Evolutionary conservation across 2,113 vertebrate genomes (phyloP).

Genomic region (Larimichthys crocea): DNA sequence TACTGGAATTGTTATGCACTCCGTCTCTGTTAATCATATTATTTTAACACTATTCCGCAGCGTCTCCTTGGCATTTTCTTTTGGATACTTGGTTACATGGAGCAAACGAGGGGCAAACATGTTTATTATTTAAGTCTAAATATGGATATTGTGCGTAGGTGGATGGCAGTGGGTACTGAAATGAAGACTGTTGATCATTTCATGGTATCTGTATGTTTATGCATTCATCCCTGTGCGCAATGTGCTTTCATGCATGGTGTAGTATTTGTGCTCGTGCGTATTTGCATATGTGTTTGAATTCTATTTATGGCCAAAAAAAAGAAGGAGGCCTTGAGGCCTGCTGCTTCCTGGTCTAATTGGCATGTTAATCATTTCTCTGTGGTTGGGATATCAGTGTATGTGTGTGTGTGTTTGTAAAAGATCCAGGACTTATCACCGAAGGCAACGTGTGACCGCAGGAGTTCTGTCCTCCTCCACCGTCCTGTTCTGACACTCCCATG

Average conservation of each 20-base stretch:
- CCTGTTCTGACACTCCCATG: conserved; percentile 41
- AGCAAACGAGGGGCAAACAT: conserved; percentile 17
- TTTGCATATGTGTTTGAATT: conserved; percentile 42
- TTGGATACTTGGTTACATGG: not conserved
- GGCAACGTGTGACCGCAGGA: conserved; percentile 57
- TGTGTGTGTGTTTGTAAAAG: conserved; percentile 38
- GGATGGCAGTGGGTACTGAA: conserved; percentile 32
- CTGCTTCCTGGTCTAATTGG: conserved; percentile 76
- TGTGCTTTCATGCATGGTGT: conserved; percentile 52
- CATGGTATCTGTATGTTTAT: conserved; percentile 51
- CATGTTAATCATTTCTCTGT: conserved; percentile 71
- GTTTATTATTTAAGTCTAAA: conserved; percentile 39
- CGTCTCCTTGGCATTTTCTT: not conserved
- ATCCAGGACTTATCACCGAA: conserved; percentile 68
- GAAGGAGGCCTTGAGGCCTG: conserved; percentile 42
- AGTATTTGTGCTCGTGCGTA: not conserved
- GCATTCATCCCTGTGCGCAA: conserved; percentile 47
- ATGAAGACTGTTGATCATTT: conserved; percentile 48
- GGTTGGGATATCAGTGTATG: conserved; percentile 61
- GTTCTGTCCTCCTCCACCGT: conserved; percentile 53
- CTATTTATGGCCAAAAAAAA: conserved; percentile 42
- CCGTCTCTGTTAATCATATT: not conserved
- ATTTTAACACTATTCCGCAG: not conserved
- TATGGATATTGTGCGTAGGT: conserved; percentile 42
- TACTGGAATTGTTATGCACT: too few relatives aligned